phyloP scores from a whole-genome alignment of 1,140 invertebrate species.

The Lepidurus packardi region DNA sequence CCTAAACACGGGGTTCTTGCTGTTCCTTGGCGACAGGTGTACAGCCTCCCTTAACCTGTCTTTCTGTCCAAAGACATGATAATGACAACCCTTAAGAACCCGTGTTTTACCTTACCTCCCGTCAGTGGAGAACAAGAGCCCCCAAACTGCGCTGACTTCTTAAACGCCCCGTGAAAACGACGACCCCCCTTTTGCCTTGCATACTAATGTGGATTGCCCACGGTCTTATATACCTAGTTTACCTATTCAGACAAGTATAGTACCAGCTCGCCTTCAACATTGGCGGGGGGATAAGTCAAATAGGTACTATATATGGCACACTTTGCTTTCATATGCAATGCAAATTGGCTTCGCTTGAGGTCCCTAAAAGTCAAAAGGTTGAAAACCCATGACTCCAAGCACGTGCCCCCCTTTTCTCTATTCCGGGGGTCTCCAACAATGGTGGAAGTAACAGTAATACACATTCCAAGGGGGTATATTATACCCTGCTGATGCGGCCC shows the following conservation, averaged over 20 bases:
- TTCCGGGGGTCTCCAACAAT: background rate
- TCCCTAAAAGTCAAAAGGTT: background rate
- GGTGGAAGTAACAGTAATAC: background rate
- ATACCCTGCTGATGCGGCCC: background rate
- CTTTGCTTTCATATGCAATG: background rate
- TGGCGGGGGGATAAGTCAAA: too few species aligned
- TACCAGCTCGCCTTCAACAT: too few species aligned
- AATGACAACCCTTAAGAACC: conserved; percentile 11
- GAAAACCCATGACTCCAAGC: background rate
- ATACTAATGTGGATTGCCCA: too few species aligned
- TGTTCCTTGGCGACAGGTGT: conserved; percentile 1
- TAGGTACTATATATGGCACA: background rate
- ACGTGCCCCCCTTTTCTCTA: background rate
- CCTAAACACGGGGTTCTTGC: background rate
- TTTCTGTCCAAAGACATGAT: conserved; percentile 3
- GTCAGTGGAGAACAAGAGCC: background rate
- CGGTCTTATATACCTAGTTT: too few species aligned
- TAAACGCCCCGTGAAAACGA: too few species aligned
- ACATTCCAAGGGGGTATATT: background rate
- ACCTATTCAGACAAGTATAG: too few species aligned
- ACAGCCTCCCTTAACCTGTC: background rate
- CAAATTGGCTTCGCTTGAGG: too few species aligned
- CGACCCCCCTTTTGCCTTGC: too few species aligned
- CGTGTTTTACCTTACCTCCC: background rate
- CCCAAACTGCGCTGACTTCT: background rate